Percentiles rank a stretch among this genome's conserved stretches.
Evolutionary conservation across 2,113 vertebrate species (phyloP).

Genomic region (Sander vitreus): DNA sequence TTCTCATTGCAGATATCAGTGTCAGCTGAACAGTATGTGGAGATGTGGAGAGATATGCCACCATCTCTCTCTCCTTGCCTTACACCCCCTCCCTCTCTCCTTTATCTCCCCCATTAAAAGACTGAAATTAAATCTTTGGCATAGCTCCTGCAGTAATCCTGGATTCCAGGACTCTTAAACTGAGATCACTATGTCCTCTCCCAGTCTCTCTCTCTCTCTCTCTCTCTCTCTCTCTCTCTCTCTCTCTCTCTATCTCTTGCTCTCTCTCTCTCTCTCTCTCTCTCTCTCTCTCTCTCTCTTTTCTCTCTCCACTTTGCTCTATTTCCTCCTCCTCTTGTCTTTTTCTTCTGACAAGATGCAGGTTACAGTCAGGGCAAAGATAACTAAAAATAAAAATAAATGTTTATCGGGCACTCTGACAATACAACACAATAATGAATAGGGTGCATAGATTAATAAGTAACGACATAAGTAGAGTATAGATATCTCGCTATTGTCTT

Average conservation of each 20-base stretch:
- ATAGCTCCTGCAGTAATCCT: conserved; percentile 22
- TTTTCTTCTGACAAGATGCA: conserved; percentile 2
- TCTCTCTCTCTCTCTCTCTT: too few relatives aligned
- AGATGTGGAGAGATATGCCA: conserved; percentile 28
- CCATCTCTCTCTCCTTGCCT: not conserved
- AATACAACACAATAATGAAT: not conserved
- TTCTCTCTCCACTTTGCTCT: not conserved
- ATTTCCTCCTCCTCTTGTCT: not conserved
- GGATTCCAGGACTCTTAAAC: conserved; percentile 25
- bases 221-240: not conserved
- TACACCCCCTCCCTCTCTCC: not conserved
- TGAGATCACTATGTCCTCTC: not conserved
- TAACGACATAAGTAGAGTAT: not conserved
- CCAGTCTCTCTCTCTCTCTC: not conserved
- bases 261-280: not conserved
- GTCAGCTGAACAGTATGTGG: conserved; percentile 25
- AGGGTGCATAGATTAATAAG: not conserved
- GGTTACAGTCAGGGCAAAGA: conserved; percentile 1
- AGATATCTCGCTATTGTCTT: not conserved
- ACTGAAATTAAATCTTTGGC: conserved; percentile 50
- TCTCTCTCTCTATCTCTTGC: not conserved
- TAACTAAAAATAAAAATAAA: too few relatives aligned
- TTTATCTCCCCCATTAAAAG: conserved; percentile 27
- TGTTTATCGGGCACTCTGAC: not conserved
- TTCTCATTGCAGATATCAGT: conserved; percentile 15